Evolutionary conservation across 2,797 vertebrate species (phyloP).

Genomic region (Coregonus ussuriensis): DNA sequence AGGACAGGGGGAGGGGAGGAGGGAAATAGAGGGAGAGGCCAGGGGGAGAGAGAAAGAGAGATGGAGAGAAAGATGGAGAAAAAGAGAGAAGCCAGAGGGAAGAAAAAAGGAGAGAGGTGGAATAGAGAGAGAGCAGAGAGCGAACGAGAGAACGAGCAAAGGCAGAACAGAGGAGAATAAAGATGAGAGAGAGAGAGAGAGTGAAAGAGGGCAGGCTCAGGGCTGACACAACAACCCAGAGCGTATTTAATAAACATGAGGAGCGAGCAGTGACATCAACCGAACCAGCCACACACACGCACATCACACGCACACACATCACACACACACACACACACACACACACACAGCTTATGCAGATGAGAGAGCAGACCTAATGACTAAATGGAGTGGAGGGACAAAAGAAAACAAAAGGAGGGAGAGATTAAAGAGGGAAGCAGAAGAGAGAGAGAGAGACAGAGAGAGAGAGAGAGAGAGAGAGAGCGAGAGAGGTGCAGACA

Average conservation of each 20-base stretch:
- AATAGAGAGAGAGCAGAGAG: constrained; percentile 15
- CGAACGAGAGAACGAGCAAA: constrained; percentile 15
- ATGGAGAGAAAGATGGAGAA: constrained; percentile 33
- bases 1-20: constrained; percentile 38
- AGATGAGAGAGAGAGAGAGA: constrained; percentile 23
- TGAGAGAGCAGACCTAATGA: constrained; percentile 74
- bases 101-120: constrained; percentile 6
- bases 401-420: too few species aligned
- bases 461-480: constrained; percentile 51
- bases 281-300: constrained; percentile 49
- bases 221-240: constrained; percentile 74
- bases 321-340: constrained; percentile 44
- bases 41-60: constrained; percentile 23
- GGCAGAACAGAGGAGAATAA: neutral
- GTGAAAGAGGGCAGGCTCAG: constrained; percentile 34
- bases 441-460: constrained; percentile 62
- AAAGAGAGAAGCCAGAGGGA: neutral
- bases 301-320: constrained; percentile 56
- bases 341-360: constrained; percentile 74
- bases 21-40: neutral
- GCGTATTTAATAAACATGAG: constrained; percentile 81
- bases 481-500: neutral
- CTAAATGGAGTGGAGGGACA: constrained; percentile 72
- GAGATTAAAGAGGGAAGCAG: constrained; percentile 14
- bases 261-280: constrained; percentile 66